Evolutionary conservation across 2,888 invertebrate genomes (phyloP).

Genomic region (Aethes cnicana): DNA sequence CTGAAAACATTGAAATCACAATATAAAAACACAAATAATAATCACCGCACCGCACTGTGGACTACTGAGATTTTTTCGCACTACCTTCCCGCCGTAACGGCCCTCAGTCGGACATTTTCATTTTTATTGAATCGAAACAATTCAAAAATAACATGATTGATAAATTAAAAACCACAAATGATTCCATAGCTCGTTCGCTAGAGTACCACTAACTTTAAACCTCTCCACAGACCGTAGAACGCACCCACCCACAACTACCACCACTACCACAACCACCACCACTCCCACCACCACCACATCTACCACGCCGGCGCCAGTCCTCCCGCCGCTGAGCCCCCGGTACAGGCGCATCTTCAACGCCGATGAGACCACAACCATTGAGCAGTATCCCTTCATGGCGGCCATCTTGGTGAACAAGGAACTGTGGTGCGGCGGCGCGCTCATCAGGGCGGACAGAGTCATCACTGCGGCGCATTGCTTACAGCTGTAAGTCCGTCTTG

Average conservation of each 20-base stretch:
- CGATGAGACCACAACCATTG: constrained; percentile 57
- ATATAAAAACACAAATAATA: too few relatives aligned
- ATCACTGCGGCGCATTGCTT: constrained; percentile 73
- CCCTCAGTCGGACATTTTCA: too few relatives aligned
- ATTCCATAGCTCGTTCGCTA: too few relatives aligned
- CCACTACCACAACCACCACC: constrained; percentile 22
- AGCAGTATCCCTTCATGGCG: constrained; percentile 64
- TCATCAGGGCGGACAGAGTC: constrained; percentile 56
- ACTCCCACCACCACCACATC: constrained; percentile 1
- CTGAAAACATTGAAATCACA: too few relatives aligned
- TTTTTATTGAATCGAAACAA: too few relatives aligned
- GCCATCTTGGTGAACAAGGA: constrained; percentile 65
- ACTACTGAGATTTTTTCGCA: too few relatives aligned
- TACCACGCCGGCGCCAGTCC: background rate
- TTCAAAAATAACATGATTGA: too few relatives aligned
- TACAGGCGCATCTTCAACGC: constrained; percentile 70
- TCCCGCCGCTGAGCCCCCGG: constrained; percentile 52
- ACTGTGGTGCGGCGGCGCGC: constrained; percentile 70
- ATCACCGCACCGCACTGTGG: too few relatives aligned
- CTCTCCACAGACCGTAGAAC: too few relatives aligned
- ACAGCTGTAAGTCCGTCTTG: constrained; percentile 57
- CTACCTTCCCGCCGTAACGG: too few relatives aligned
- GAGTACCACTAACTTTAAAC: too few relatives aligned
- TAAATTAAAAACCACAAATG: too few relatives aligned
- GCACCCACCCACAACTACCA: background rate